Evolutionary conservation across 2,113 vertebrate genomes (phyloP).

Genomic region (Salvelinus namaycush): DNA sequence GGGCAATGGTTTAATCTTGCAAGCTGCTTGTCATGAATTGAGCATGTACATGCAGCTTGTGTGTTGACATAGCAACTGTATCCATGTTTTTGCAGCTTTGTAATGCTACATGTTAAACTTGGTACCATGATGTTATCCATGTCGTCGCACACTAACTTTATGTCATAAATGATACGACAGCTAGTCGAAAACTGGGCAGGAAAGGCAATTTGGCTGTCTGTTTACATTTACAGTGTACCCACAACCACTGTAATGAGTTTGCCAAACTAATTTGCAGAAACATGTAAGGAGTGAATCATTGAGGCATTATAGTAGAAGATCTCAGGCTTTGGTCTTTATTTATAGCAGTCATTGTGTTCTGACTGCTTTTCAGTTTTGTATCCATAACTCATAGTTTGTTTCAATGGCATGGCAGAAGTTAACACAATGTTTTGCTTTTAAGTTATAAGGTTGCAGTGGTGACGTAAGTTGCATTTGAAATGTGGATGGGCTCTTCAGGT

Average conservation of each 20-base stretch:
- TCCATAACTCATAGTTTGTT: not conserved
- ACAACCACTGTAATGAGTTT: not conserved
- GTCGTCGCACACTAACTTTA: constrained; percentile 34
- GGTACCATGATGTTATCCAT: constrained; percentile 49
- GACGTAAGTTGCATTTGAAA: constrained; percentile 18
- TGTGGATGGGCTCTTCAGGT: not conserved
- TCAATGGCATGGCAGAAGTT: not conserved
- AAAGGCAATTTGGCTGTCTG: constrained; percentile 40
- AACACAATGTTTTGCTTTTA: not conserved
- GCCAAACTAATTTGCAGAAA: not conserved
- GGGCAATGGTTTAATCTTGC: not conserved
- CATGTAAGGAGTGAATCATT: not conserved
- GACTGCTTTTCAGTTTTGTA: not conserved
- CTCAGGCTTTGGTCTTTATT: not conserved
- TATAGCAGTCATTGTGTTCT: not conserved
- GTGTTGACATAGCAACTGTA: constrained; percentile 58
- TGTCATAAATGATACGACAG: constrained; percentile 15
- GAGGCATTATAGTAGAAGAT: not conserved
- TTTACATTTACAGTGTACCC: constrained; percentile 8
- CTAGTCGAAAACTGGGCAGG: constrained; percentile 40
- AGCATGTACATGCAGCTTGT: not conserved
- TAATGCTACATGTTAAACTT: constrained; percentile 47
- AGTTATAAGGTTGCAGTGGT: not conserved
- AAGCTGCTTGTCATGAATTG: constrained; percentile 5
- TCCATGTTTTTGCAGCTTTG: constrained; percentile 49